Conservation (phyloP, 2,888 invertebrate species). For the Caenorhabditis macrosperma region DNA sequence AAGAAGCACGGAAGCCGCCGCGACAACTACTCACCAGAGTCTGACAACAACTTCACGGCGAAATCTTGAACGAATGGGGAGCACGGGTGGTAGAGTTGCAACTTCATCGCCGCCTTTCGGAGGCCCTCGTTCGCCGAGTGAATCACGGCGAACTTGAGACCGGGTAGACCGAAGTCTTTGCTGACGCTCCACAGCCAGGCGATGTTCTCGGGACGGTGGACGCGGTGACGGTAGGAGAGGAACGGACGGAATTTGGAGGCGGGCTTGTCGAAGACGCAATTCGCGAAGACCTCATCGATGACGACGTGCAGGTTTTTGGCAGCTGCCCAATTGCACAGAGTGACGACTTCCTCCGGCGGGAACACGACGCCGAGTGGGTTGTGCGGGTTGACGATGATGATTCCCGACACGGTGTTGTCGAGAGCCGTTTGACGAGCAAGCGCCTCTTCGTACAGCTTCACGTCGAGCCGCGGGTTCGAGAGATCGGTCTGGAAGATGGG, state of each 20-base stretch:
- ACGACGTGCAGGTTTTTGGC: slow-evolving; percentile 67
- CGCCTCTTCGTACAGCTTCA: slow-evolving; percentile 56
- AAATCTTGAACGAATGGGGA: slow-evolving; percentile 71
- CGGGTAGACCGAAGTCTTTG: slow-evolving; percentile 76
- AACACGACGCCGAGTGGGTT: slow-evolving; percentile 79
- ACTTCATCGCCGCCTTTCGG: slow-evolving; percentile 57
- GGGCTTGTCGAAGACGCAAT: slow-evolving; percentile 56
- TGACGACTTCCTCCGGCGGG: slow-evolving; percentile 69
- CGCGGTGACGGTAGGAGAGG: slow-evolving; percentile 65
- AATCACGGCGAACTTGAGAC: slow-evolving; percentile 67
- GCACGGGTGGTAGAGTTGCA: slow-evolving; percentile 70
- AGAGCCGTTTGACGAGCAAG: slow-evolving; percentile 17
- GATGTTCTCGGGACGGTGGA: slow-evolving; percentile 60
- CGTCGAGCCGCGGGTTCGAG: slow-evolving; percentile 53
- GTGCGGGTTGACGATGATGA: slow-evolving; percentile 78
- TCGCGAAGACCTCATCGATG: slow-evolving; percentile 73
- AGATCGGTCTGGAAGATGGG: slow-evolving; percentile 51
- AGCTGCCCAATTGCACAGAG: slow-evolving; percentile 76
- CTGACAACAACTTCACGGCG: slow-evolving; percentile 61
- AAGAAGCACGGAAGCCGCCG: neutral
- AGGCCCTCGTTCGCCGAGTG: slow-evolving; percentile 63
- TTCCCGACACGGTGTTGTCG: slow-evolving; percentile 72
- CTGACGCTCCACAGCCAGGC: slow-evolving; percentile 79
- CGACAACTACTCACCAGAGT: slow-evolving; percentile 58
- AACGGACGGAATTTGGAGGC: slow-evolving; percentile 58